Evolutionary conservation across 35 echinoderm and acorn worm genomes (phyloP), one percentile per base, ranked within the genome.

Genomic region (Eucidaris tribuloides): DNA sequence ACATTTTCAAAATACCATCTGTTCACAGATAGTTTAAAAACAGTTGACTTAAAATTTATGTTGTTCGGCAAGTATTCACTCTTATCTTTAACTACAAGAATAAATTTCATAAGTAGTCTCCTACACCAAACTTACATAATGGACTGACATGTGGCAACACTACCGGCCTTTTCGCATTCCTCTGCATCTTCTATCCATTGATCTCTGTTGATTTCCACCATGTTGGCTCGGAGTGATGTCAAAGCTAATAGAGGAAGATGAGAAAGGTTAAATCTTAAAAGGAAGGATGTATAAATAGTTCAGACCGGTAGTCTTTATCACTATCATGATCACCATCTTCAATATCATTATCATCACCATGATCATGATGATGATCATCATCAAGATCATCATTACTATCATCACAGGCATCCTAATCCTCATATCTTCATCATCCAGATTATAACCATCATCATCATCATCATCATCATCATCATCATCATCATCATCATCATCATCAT

Each of bases 161-260:
- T 98, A 5, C 86, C 85, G 13, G 94, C 90, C 43, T 98, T 80
- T 64, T 93, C 94, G 84, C 94, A 93, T 46, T 93, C 94, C 42
- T 92, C 94, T 18, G 86, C 94, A 83, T 98, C 94, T 23, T 98
- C 82, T 39, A 93, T 89, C 90, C 94, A 98, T 42, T 98, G 94
- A 33, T 98, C 94, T 79, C 94, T 58, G 83, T 98, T 98, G 36
- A 98, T 98, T 58, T 98, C 94, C 19, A 92, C 94, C 90, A 98
- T 92, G 82, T 98, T 93, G 59, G 94, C 81, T 46, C 84, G 48
- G 36, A 98, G 64, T 44, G 90, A 97, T 24, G 82, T 89, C 32
- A 97, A 45, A 23, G 90, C 90, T 97, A 54, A 3, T 33, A 41
- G 30, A 44, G n/a, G 41, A 81, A 0, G 80, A 34, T n/a, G 1